Conservation (phyloP, 1,140 invertebrate species). For the Bombus balteatus region DNA sequence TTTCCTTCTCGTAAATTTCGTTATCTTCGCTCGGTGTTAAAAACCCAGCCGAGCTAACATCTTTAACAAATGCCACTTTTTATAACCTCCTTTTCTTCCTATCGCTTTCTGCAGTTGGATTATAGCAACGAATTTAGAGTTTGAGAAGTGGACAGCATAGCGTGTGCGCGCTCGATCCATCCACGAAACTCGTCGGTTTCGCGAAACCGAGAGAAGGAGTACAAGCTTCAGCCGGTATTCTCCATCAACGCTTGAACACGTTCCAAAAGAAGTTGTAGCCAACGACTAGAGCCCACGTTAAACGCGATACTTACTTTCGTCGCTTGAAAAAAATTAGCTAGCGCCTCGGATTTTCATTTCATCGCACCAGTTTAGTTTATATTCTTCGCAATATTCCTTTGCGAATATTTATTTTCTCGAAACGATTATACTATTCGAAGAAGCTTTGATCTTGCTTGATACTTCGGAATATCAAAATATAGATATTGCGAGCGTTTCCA, state of each 20-base stretch:
- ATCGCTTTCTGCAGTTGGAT: background rate
- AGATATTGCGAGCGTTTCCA: background rate
- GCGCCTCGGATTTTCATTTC: background rate
- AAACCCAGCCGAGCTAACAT: background rate
- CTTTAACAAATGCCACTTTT: background rate
- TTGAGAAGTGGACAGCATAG: background rate
- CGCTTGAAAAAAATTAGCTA: slow-evolving; percentile 1
- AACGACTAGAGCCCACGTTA: slow-evolving; percentile 44
- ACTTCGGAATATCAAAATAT: no score
- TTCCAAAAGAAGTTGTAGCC: slow-evolving; percentile 76
- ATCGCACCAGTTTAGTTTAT: background rate
- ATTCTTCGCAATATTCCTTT: no score
- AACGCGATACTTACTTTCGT: slow-evolving; percentile 19
- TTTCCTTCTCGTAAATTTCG: background rate
- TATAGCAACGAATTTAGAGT: background rate
- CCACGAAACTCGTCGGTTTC: slow-evolving; percentile 18
- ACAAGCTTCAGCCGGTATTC: slow-evolving; percentile 68
- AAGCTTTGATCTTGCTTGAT: no score
- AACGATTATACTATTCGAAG: no score
- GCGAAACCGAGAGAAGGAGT: slow-evolving; percentile 55
- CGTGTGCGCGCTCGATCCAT: background rate
- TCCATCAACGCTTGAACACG: slow-evolving; percentile 77
- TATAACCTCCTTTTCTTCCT: background rate
- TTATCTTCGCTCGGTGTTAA: background rate
- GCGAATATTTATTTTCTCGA: no score